Base-by-base conservation (phyloP, 2,113 vertebrate genomes). In the Triplophysa rosa region DNA sequence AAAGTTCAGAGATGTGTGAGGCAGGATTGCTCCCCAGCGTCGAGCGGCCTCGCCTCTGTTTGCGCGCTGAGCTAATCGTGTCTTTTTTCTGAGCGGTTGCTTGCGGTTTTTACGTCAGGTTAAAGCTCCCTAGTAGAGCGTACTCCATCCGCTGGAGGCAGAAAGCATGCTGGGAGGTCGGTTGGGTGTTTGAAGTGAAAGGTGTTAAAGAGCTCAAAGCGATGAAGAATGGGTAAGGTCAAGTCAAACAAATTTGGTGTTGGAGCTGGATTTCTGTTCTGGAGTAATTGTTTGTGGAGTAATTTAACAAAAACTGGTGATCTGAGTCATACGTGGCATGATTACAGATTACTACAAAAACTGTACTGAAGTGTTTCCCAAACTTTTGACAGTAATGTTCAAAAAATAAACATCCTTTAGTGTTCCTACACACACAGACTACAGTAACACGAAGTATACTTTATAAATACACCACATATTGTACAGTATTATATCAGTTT, bases 21-120 rank as follows among this genome's bases (percentile, higher is more conserved):
- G 54, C 66, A 8, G 58, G 69, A 84, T 77, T 77, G 79, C 19
- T 71, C 70, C 71, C 24, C 67, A 26, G 19, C 21, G 77, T 62
- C 21, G 7, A 33, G 45, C 2, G 56, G 56, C 11, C 47, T 42
- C 59, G 13, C 65, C 65, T 77, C 52, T 52, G 33, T 78, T 82
- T 84, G 74, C 52, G 67, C 79, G 2, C 49, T 67, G 5, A 74
- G 71, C 87, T 88, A 88, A 90, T 88, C 87, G 83, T 13, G 78
- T 83, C 83, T 84, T 81, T 84, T 68, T 70, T 87, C 84, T 68
- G 61, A 16, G 77, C 52, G 23, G 67, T 42, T 59, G 82, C 75
- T 42, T 69, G 84, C 2, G 80, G 78, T 84, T 80, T 82, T 42
- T 23, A 72, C 14, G 37, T n/a, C 42, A n/a, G 2, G 58, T 37